Evolutionary conservation across 2,797 vertebrate genomes (phyloP).

Genomic region (Sebastes minor): DNA sequence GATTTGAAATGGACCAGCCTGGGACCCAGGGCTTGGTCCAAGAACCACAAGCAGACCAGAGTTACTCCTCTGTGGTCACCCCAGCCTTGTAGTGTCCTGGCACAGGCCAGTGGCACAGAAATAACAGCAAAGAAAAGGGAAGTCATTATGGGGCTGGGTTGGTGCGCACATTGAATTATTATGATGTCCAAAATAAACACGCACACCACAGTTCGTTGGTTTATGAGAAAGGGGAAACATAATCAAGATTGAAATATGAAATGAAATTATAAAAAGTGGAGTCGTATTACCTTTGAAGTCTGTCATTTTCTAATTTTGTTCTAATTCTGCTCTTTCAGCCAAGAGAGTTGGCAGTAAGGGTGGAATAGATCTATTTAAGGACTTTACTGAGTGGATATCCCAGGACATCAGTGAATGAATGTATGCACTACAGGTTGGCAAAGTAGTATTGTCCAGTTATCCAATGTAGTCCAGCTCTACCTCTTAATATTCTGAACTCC

Average conservation of each 20-base stretch:
- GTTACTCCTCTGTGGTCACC: constrained; percentile 68
- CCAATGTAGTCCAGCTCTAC: not conserved
- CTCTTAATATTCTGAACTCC: constrained; percentile 6
- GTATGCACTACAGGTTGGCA: not conserved
- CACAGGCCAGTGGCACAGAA: constrained; percentile 67
- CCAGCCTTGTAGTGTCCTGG: constrained; percentile 67
- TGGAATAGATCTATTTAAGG: constrained; percentile 1
- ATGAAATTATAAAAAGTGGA: constrained; percentile 51
- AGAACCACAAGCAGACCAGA: constrained; percentile 75
- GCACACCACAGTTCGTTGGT: constrained; percentile 36
- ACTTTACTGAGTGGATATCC: not conserved
- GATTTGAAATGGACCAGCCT: constrained; percentile 57
- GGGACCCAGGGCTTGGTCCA: constrained; percentile 58
- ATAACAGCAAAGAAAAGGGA: constrained; percentile 79
- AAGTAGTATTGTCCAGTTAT: not conserved
- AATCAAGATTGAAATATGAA: constrained; percentile 55
- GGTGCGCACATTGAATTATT: constrained; percentile 70
- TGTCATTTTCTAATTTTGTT: constrained; percentile 42
- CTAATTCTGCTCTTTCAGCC: constrained; percentile 33
- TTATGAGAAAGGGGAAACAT: constrained; percentile 46
- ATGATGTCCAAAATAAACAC: constrained; percentile 73
- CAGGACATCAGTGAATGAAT: not conserved
- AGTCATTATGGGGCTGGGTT: constrained; percentile 71
- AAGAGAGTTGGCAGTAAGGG: constrained; percentile 13
- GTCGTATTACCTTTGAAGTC: constrained; percentile 35